phyloP scores from a whole-genome alignment of 1,140 invertebrate genomes.

The Lycorma delicatula region DNA sequence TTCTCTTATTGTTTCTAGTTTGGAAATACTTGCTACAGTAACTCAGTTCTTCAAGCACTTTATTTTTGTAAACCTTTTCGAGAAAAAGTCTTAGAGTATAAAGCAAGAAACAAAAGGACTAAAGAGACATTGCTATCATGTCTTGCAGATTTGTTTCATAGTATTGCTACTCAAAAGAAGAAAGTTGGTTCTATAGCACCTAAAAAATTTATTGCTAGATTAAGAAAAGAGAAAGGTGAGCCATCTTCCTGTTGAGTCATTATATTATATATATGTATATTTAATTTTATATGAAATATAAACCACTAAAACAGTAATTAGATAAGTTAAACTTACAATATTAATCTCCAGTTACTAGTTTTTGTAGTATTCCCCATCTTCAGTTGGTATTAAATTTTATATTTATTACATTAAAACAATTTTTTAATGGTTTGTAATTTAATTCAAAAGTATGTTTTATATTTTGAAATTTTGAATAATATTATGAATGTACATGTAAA shows the following conservation, averaged over 20 bases:
- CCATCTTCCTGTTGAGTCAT: too few relatives aligned
- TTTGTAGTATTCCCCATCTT: too few relatives aligned
- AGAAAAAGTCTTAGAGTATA: constrained; percentile 97
- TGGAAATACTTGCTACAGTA: constrained; percentile 99
- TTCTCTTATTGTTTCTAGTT: constrained; percentile 63
- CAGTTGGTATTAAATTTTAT: too few relatives aligned
- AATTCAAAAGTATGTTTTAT: too few relatives aligned
- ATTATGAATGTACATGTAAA: too few relatives aligned
- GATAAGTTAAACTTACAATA: too few relatives aligned
- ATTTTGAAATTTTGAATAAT: too few relatives aligned
- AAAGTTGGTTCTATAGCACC: constrained; percentile 99
- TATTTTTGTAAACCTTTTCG: constrained; percentile 99
- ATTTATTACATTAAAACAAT: too few relatives aligned
- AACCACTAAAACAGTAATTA: too few relatives aligned
- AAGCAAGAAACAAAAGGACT: constrained; percentile 93
- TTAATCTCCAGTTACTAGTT: too few relatives aligned
- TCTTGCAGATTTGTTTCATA: constrained; percentile 96
- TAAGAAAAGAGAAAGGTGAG: constrained; percentile 96
- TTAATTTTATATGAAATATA: too few relatives aligned
- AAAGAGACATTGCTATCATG: constrained; percentile 97
- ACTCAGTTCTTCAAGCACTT: constrained; percentile 97
- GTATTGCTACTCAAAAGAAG: constrained; percentile 98
- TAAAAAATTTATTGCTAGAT: constrained; percentile 96
- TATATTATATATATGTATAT: neutral
- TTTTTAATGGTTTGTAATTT: too few relatives aligned